These are phyloP conservation scores for Scrobipalpa costella DNA, from an alignment of 2,888 invertebrate species.

Conservation along the genomic window DNA sequence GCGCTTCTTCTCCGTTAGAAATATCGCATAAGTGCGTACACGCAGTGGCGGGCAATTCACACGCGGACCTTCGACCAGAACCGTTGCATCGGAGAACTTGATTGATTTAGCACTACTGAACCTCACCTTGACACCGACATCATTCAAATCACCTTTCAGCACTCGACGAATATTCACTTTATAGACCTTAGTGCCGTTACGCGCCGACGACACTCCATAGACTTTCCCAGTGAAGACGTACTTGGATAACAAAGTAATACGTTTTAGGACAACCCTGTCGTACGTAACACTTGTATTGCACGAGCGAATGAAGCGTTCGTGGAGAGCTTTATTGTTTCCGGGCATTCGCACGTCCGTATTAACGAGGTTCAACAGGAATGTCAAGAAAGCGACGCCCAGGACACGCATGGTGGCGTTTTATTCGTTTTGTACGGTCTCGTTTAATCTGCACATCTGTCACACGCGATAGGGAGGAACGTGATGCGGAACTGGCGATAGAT, in stretches of 20 bases:
- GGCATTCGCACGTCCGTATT: slow-evolving; percentile 43
- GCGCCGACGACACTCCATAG: slow-evolving; percentile 50
- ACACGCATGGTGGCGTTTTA: slow-evolving; percentile 47
- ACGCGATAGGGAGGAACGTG: slow-evolving; percentile 23
- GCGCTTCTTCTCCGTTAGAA: slow-evolving; percentile 57
- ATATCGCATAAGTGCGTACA: slow-evolving; percentile 65
- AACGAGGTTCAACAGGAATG: slow-evolving; percentile 44
- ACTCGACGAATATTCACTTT: slow-evolving; percentile 70
- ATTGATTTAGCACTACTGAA: slow-evolving; percentile 56
- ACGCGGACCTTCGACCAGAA: slow-evolving; percentile 57
- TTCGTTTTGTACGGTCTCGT: slow-evolving; percentile 26
- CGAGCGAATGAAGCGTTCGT: slow-evolving; percentile 38
- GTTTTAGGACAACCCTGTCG: slow-evolving; percentile 60
- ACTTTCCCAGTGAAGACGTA: slow-evolving; percentile 73
- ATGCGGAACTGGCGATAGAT: slow-evolving; percentile 28
- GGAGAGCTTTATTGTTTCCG: slow-evolving; percentile 1
- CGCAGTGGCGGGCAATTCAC: slow-evolving; percentile 56
- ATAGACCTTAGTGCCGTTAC: slow-evolving; percentile 54
- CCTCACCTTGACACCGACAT: slow-evolving; percentile 58
- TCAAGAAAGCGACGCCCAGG: slow-evolving; percentile 48
- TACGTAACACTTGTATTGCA: slow-evolving; percentile 52
- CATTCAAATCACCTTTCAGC: slow-evolving; percentile 69
- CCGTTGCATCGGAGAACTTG: slow-evolving; percentile 63
- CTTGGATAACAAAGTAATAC: slow-evolving; percentile 59
- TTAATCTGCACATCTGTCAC: slow-evolving; percentile 36